Evolutionary conservation across 2,797 vertebrate species (phyloP), one percentile per base, ranked within the genome.

Genomic region (Megaceryle alcyon): DNA sequence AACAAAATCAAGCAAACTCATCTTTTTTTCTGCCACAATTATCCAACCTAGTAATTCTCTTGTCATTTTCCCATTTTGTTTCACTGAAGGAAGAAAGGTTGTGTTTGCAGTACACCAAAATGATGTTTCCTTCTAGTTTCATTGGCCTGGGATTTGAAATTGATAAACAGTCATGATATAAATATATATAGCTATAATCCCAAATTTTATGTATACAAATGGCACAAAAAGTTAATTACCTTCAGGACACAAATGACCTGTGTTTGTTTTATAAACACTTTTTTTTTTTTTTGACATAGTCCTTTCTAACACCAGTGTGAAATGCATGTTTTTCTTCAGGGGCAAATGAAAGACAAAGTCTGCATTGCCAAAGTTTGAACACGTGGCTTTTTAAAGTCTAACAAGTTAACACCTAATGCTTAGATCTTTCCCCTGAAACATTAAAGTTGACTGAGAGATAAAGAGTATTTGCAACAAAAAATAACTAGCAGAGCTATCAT

Each of bases 31-130:
- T 90, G 56, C 53, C 2, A 2, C 79, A 93, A 86, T 95, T 93
- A 95, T 79, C 66, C 72, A 88, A 75, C 68, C 82, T 89, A 87
- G 68, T 92, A 93, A 92, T 93, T 94, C 84, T 68, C 54, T 65
- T 92, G 84, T 83, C 65, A 79, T 92, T 91, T 77, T 54, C 51
- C 46, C 44, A 72, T 89, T 95, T 94, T 68, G 39, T 94, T 91
- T 90, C 89, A 76, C 43, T 64, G 79, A 69, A 91, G 49, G 65
- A 95, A 66, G 59, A 66, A 87, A 72, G 59, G 28, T 54, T 0
- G 0, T 82, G n/a, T 65, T 91, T 91, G 49, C 46, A 63, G 41
- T 65, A n/a, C 39, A 65, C 61, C 46, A 85, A 76, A 66, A 86
- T 44, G 46, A n/a, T 88, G 43, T 83, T 91, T 91, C 35, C 65